Evolutionary conservation across 2,113 vertebrate genomes (phyloP), one percentile per base, ranked within the genome.

Genomic region (Gadus chalcogrammus): DNA sequence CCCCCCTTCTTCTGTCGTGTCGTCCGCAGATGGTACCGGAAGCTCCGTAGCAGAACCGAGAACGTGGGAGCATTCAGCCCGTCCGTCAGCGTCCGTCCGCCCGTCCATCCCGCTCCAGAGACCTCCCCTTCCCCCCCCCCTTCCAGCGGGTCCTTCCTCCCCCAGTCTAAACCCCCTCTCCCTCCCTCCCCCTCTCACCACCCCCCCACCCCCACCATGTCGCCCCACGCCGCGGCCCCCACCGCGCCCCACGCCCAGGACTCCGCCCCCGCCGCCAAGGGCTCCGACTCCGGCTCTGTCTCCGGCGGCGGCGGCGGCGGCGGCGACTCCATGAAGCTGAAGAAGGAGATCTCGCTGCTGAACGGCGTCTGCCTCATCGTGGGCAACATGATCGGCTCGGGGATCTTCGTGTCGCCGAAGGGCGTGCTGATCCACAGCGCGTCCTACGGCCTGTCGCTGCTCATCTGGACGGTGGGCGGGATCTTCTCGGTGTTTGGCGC

Each of bases 371-470:
- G 92, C 77, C 92, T 97, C 24, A 97, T 97, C 3, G 95, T 97
- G 90, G 95, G 95, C 58, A 97, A 97, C 91, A 97, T 97, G 95
- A 97, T 97, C 1, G 95, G 95, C 71, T 97, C 95, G 0, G 95
- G 95, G 24, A 97, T 97, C 88, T 97, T 97, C 11, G 94, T 97
- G n/a, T 96, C 95, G 0, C 95, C 95, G 4, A 96, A 95, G 65
- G 95, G 95, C 0, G 95, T 97, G 12, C 88, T 97, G 81, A 93
- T 94, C 67, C 94, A 96, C 88, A 95, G 94, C 27, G 90, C 88
- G 67, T 97, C 95, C 56, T 97, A 94, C 1, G 95, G 95, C 31
- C 90, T 97, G 58, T 96, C 95, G 0, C 83, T 97, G 75, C 88
- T 95, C 64, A 87, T 97, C 64, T 97, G 95, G 95, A 92, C 93